These are phyloP conservation scores for Crax fasciolata DNA, from an alignment of 2,797 vertebrate genomes.

Conservation along the genomic window DNA sequence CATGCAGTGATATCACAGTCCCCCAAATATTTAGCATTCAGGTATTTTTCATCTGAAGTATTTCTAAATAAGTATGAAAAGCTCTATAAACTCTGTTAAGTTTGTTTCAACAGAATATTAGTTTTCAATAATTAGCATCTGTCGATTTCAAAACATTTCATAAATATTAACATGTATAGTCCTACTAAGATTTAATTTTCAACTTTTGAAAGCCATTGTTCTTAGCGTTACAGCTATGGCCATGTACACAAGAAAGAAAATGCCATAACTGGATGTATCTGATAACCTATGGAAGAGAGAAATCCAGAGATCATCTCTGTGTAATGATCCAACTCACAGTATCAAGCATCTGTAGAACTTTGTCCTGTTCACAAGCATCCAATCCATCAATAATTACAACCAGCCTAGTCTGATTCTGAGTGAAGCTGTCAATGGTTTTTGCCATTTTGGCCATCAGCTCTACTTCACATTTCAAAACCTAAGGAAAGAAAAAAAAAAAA, in stretches of 20 bases:
- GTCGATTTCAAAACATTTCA: not conserved
- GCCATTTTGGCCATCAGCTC: slow-evolving; percentile 98
- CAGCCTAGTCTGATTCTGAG: slow-evolving; percentile 95
- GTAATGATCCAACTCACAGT: slow-evolving; percentile 85
- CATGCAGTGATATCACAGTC: not conserved
- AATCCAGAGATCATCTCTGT: not conserved
- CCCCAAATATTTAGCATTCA: not conserved
- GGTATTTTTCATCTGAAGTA: not conserved
- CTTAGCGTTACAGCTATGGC: not conserved
- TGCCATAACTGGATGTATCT: not conserved
- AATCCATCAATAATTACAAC: slow-evolving; percentile 96
- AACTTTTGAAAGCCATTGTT: not conserved
- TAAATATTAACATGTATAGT: not conserved
- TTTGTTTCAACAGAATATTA: not conserved
- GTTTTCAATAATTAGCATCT: not conserved
- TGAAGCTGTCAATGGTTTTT: slow-evolving; percentile 96
- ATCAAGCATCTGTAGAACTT: slow-evolving; percentile 97
- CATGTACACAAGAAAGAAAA: not conserved
- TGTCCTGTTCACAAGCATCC: slow-evolving; percentile 98
- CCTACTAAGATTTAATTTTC: not conserved
- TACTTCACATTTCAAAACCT: slow-evolving; percentile 97
- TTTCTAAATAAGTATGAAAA: not conserved
- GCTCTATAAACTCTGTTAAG: fast-evolving
- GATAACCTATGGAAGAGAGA: not conserved
- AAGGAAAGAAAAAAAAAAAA: not conserved